phyloP scores from a whole-genome alignment of 2,888 invertebrate genomes.

The Lasiommata megera region DNA sequence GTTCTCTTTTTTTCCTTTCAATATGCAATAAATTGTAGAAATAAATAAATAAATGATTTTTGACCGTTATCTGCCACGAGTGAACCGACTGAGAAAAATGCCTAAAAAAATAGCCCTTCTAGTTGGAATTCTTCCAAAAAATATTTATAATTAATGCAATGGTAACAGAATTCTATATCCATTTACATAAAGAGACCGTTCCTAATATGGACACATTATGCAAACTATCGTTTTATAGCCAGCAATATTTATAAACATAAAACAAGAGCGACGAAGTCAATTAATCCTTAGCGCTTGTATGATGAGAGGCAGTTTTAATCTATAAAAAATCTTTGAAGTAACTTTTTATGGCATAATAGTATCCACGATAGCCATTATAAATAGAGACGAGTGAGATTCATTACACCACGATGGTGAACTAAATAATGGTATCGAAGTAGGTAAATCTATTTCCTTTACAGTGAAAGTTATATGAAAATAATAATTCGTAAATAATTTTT shows the following conservation, averaged over 20 bases:
- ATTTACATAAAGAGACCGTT: neutral
- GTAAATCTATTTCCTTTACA: neutral
- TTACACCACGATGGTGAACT: constrained; percentile 15
- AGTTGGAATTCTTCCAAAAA: too few relatives aligned
- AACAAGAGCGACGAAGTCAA: constrained; percentile 12
- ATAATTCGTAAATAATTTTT: neutral
- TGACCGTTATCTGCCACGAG: too few relatives aligned
- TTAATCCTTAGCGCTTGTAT: constrained; percentile 9
- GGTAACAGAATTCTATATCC: neutral
- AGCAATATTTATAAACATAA: constrained; percentile 5
- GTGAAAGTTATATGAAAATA: neutral
- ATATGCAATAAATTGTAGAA: too few relatives aligned
- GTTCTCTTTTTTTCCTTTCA: too few relatives aligned
- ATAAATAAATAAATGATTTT: too few relatives aligned
- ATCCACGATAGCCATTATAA: constrained; percentile 2
- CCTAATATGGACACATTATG: neutral
- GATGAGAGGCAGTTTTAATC: constrained; percentile 15
- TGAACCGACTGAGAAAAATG: too few relatives aligned
- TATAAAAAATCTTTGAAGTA: constrained; percentile 14
- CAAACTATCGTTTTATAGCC: neutral
- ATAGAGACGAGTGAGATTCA: constrained; percentile 12
- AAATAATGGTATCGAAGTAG: neutral
- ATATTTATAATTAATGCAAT: too few relatives aligned
- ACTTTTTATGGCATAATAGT: constrained; percentile 17
- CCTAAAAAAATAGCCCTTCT: too few relatives aligned